phyloP scores from a whole-genome alignment of 2,113 vertebrate species.

The Lycaon pictus region DNA sequence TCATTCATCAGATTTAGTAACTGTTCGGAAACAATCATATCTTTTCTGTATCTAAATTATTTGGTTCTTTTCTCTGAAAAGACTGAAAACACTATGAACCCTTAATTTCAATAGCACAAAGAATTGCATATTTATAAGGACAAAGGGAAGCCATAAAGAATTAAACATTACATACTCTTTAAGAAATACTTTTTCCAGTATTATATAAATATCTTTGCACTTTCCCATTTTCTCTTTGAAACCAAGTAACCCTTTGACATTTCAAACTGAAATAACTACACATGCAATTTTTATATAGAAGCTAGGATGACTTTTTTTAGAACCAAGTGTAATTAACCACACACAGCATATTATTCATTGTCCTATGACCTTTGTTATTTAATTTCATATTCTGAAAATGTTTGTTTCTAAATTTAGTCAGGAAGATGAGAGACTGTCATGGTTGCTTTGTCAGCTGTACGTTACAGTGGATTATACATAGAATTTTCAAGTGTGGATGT shows the following conservation, averaged over 20 bases:
- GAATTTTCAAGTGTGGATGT: slow-evolving; percentile 8
- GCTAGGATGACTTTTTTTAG: slow-evolving; percentile 49
- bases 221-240: slow-evolving; percentile 65
- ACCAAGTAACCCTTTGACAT: slow-evolving; percentile 76
- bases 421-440: slow-evolving; percentile 19
- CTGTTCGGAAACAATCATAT: slow-evolving; percentile 59
- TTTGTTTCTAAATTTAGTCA: slow-evolving; percentile 75
- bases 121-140: slow-evolving; percentile 59
- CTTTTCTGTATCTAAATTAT: slow-evolving; percentile 76
- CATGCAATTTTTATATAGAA: slow-evolving; percentile 64
- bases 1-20: slow-evolving; percentile 53
- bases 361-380: slow-evolving; percentile 75
- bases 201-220: slow-evolving; percentile 67
- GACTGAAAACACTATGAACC: slow-evolving; percentile 60
- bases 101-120: slow-evolving; percentile 68
- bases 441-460: background rate
- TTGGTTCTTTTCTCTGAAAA: slow-evolving; percentile 71
- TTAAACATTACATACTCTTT: slow-evolving; percentile 71
- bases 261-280: slow-evolving; percentile 76
- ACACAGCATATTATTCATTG: slow-evolving; percentile 62
- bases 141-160: slow-evolving; percentile 70
- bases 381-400: slow-evolving; percentile 73
- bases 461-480: background rate
- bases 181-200: slow-evolving; percentile 73
- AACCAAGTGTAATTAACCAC: slow-evolving; percentile 71